These are phyloP conservation scores for Rosalia funebris DNA, from an alignment of 2,888 invertebrate genomes.

Conservation along the genomic window DNA sequence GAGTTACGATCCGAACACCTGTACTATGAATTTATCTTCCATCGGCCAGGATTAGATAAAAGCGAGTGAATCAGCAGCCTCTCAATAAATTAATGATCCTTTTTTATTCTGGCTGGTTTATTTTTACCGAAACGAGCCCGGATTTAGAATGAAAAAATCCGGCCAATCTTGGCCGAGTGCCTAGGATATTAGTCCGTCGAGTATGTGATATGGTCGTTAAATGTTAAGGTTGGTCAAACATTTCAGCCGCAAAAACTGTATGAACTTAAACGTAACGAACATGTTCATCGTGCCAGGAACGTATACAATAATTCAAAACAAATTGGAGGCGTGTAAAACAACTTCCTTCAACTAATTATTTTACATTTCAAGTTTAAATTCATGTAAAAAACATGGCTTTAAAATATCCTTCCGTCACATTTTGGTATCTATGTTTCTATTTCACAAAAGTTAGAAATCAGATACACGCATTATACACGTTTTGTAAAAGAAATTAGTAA, in stretches of 20 bases:
- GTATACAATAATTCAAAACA: neutral
- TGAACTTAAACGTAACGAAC: conserved; percentile 1
- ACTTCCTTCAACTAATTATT: neutral
- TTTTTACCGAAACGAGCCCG: conserved; percentile 13
- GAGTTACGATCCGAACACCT: conserved; percentile 1
- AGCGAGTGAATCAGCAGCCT: conserved; percentile 23
- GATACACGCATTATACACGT: no score
- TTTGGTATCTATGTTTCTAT: no score
- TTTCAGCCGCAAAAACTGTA: neutral
- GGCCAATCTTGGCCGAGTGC: conserved; percentile 21
- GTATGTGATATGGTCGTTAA: conserved; percentile 2
- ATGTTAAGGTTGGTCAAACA: conserved; percentile 15
- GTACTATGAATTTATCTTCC: conserved; percentile 21
- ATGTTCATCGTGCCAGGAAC: conserved; percentile 1
- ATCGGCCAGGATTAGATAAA: conserved; percentile 29
- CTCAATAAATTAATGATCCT: conserved; percentile 24
- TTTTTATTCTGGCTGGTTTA: conserved; percentile 16
- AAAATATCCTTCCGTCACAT: no score
- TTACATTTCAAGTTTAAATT: no score
- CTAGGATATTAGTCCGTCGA: conserved; percentile 18
- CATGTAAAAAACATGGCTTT: no score
- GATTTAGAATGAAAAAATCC: conserved; percentile 19
- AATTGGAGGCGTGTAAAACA: neutral
- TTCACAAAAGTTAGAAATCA: no score
- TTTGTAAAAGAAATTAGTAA: no score